phyloP scores from a whole-genome alignment of 2,888 invertebrate species.

The Leptopilina syphax region DNA sequence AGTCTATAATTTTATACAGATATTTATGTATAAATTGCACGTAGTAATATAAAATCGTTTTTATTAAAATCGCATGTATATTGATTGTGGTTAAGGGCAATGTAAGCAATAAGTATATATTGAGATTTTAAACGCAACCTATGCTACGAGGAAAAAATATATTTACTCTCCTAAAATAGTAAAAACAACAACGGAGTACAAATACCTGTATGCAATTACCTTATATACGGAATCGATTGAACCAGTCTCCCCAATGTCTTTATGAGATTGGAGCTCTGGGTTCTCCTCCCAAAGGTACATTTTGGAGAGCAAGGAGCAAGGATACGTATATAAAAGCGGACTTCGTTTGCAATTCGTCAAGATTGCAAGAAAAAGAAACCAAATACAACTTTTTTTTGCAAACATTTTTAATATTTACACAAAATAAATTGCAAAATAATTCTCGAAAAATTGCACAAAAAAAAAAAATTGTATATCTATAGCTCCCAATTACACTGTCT shows the following conservation, averaged over 20 bases:
- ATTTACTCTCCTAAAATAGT: slow-evolving; percentile 23
- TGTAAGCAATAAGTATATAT: slow-evolving; percentile 55
- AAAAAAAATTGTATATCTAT: too few species aligned
- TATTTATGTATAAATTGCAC: too few species aligned
- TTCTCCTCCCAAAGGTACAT: slow-evolving; percentile 62
- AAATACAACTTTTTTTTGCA: too few species aligned
- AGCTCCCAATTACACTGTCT: too few species aligned
- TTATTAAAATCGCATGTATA: not conserved
- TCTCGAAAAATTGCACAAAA: too few species aligned
- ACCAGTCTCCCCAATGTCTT: slow-evolving; percentile 62
- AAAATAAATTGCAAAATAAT: too few species aligned
- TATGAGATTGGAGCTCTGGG: slow-evolving; percentile 65
- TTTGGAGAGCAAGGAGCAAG: slow-evolving; percentile 56
- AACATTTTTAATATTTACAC: too few species aligned
- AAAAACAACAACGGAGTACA: slow-evolving; percentile 61
- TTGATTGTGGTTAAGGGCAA: slow-evolving; percentile 61
- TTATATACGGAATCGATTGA: slow-evolving; percentile 66
- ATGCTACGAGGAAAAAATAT: slow-evolving; percentile 42
- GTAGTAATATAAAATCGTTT: too few species aligned
- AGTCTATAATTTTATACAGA: too few species aligned
- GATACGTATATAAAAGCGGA: slow-evolving; percentile 53
- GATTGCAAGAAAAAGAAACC: too few species aligned
- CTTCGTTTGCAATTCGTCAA: slow-evolving; percentile 53
- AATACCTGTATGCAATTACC: slow-evolving; percentile 73
- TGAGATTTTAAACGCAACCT: slow-evolving; percentile 46